Evolutionary conservation across 53 echinoderm and acorn worm genomes (phyloP).

Genomic region (Henricia sp.): DNA sequence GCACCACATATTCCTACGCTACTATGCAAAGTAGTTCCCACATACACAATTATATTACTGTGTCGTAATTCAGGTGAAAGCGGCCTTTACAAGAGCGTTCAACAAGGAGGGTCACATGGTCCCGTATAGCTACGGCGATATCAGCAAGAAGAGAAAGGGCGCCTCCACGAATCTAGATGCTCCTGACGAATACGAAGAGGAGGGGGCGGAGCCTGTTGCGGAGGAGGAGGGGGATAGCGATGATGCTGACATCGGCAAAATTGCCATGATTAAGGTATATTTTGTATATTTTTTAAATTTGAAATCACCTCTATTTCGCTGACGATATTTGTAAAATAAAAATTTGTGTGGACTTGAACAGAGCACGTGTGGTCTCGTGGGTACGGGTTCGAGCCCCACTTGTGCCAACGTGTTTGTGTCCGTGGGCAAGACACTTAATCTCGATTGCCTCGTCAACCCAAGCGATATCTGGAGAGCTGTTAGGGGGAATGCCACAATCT

Average conservation of each 20-base stretch:
- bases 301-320: too few species aligned
- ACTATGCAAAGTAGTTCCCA: neutral
- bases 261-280: slow-evolving; percentile 67
- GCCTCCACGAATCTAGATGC: slow-evolving; percentile 42
- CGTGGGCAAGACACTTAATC: too few species aligned
- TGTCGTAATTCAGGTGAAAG: slow-evolving; percentile 73
- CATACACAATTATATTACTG: neutral
- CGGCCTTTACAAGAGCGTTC: slow-evolving; percentile 90
- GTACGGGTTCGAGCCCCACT: too few species aligned
- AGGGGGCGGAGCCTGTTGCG: slow-evolving; percentile 35
- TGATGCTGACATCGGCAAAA: slow-evolving; percentile 61
- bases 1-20: neutral
- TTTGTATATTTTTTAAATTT: too few species aligned
- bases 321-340: too few species aligned
- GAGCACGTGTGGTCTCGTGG: too few species aligned
- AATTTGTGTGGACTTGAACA: too few species aligned
- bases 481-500: too few species aligned
- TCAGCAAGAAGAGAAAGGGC: slow-evolving; percentile 70
- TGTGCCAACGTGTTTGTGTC: too few species aligned
- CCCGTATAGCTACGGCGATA: slow-evolving; percentile 68
- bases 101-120: slow-evolving; percentile 88
- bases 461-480: too few species aligned
- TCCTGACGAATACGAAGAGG: slow-evolving; percentile 32
- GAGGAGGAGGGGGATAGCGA: slow-evolving; percentile 63
- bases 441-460: too few species aligned